Base-by-base conservation (phyloP, 2,113 vertebrate genomes). In the Pheucticus melanocephalus region DNA sequence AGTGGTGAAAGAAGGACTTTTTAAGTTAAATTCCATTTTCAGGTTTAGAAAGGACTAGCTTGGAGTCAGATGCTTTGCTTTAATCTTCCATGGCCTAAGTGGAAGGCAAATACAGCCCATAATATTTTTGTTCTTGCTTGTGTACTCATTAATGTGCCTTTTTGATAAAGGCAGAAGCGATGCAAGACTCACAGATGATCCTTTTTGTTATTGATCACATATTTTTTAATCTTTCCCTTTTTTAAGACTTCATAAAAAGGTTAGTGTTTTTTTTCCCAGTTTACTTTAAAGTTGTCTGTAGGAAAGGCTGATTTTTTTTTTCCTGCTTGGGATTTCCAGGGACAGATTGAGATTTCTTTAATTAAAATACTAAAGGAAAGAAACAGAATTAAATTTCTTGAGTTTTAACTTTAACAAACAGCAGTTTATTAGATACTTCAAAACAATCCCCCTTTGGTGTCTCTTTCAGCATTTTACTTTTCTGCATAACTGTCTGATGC, bases 261-360 rank as follows among this genome's bases (percentile, higher is more conserved):
- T 95, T 92, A 66, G 53, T n/a, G 30, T 1, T 28, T 35, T 89
- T 89, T 94, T 88, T 35, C 25, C 53, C 28, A 59, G 22, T 88
- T 51, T 90, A 33, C 61, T 89, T 92, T 73, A 59, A 96, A 82
- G 35, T 39, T 54, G 5, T 73, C 54, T 73, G 63, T 47, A 82
- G 60, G 87, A 91, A 95, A 92, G 4, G 42, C 23, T 78, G 44
- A 30, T 45, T 40, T 65, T 82, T 54, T 54, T 82, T 71, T 66
- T 31, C 42, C 47, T 96, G 11, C 45, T 76, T 86, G 79, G 50
- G 70, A 80, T 92, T 91, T 87, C 65, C 39, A 88, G 33, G 47
- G 22, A 77, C 13, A 81, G 24, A 51, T 31, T 91, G 95, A 90
- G n/a, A 94, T 82, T 89, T 84, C 65, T 94, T 97, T 94, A 95